Conservation (phyloP, 2,113 vertebrate genomes). For the Cyprinodon tularosa region DNA sequence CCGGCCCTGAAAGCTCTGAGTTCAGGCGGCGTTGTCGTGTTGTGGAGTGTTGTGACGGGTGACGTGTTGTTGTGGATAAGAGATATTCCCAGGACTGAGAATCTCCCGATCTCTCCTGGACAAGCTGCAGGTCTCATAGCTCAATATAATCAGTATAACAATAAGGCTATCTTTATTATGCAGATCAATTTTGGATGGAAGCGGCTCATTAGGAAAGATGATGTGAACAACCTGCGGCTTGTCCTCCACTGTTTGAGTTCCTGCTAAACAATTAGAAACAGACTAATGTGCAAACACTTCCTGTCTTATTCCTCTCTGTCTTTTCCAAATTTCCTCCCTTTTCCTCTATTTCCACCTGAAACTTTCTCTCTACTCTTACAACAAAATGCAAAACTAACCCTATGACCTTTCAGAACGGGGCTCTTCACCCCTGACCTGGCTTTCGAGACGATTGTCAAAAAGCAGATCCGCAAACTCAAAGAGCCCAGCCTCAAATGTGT, state of each 20-base stretch:
- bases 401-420: constrained; percentile 86
- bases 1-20: constrained; percentile 57
- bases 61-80: constrained; percentile 60
- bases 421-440: constrained; percentile 98
- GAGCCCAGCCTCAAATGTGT: constrained; percentile 97
- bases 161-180: constrained; percentile 6
- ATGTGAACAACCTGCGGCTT: constrained; percentile 69
- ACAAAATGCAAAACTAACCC: constrained; percentile 49
- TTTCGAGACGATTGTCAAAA: constrained; percentile 97
- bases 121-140: constrained; percentile 71
- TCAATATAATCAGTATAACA: constrained; percentile 19
- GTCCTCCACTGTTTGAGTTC: constrained; percentile 60
- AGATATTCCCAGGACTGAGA: constrained; percentile 57
- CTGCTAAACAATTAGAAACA: constrained; percentile 51
- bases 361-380: constrained; percentile 31
- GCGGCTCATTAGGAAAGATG: constrained; percentile 32
- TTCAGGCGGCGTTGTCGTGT: constrained; percentile 74
- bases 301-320: constrained; percentile 41
- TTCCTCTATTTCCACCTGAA: constrained; percentile 30
- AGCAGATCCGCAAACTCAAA: constrained; percentile 98
- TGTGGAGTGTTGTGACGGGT: constrained; percentile 80
- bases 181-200: constrained; percentile 17
- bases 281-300: constrained; percentile 71
- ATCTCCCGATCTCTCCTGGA: constrained; percentile 68
- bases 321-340: constrained; percentile 33